These are phyloP conservation scores for Cherax destructor DNA, from an alignment of 1,140 invertebrate species.

Conservation along the genomic window DNA sequence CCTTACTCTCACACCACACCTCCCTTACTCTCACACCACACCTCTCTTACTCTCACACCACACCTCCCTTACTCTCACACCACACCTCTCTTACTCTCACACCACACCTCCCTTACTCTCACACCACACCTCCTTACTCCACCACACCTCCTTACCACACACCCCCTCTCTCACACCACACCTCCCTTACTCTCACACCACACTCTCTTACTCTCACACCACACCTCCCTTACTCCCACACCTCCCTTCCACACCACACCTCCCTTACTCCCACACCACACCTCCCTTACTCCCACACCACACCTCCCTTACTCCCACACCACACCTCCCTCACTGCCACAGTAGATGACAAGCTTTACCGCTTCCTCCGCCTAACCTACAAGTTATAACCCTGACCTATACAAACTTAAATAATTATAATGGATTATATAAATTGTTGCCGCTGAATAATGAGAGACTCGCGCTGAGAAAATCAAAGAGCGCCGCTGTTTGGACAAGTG, in stretches of 20 bases:
- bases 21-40: too few relatives aligned
- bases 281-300: neutral
- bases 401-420: constrained; percentile 41
- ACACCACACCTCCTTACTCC: neutral
- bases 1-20: too few relatives aligned
- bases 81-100: too few relatives aligned
- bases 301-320: neutral
- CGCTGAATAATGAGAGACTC: constrained; percentile 25
- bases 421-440: constrained; percentile 31
- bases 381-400: neutral
- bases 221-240: neutral
- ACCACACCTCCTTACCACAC: too few relatives aligned
- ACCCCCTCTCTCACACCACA: too few relatives aligned
- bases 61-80: too few relatives aligned
- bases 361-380: neutral
- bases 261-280: neutral
- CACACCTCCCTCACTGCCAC: neutral
- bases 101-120: too few relatives aligned
- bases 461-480: constrained; percentile 45
- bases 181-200: neutral
- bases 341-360: neutral
- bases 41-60: too few relatives aligned
- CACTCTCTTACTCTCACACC: neutral
- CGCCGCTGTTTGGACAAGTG: constrained; percentile 66
- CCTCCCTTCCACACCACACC: neutral